Percentiles rank a stretch among this genome's conserved stretches.
Conservation (phyloP, 2,888 invertebrate species). For the Cepaea hortensis region DNA sequence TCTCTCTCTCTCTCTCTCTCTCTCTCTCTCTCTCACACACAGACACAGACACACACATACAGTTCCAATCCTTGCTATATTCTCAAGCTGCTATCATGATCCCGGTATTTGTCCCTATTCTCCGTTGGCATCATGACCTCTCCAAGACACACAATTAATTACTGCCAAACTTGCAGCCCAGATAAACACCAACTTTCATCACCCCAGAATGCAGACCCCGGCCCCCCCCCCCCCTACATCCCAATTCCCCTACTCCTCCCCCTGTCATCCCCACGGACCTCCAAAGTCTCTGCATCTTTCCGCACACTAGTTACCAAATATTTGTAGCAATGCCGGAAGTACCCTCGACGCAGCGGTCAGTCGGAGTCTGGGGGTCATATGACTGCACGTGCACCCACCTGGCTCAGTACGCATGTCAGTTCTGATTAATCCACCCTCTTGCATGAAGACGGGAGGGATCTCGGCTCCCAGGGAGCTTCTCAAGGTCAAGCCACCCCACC, state of each 20-base stretch:
- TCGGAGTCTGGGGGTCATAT: neutral
- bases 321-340: slow-evolving; percentile 28
- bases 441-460: neutral
- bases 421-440: slow-evolving; percentile 15
- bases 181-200: no score
- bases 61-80: neutral
- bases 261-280: neutral
- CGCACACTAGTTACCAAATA: slow-evolving; percentile 18
- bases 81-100: slow-evolving; percentile 5
- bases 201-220: no score
- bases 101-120: slow-evolving; percentile 20
- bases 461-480: neutral
- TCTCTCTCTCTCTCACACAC: slow-evolving; percentile 8
- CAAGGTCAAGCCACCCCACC: slow-evolving; percentile 5
- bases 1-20: slow-evolving; percentile 32
- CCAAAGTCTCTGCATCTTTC: neutral
- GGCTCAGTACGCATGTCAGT: slow-evolving; percentile 29
- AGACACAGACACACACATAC: neutral
- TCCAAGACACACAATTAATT: neutral
- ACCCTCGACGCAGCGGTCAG: slow-evolving; percentile 9
- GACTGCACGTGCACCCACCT: slow-evolving; percentile 15
- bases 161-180: neutral
- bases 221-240: no score
- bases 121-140: neutral
- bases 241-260: neutral